Percentiles rank a stretch among this genome's conserved stretches.
These are phyloP conservation scores for Stegana nigrithorax DNA, from an alignment of 2,888 invertebrate species.

Conservation along the genomic window DNA sequence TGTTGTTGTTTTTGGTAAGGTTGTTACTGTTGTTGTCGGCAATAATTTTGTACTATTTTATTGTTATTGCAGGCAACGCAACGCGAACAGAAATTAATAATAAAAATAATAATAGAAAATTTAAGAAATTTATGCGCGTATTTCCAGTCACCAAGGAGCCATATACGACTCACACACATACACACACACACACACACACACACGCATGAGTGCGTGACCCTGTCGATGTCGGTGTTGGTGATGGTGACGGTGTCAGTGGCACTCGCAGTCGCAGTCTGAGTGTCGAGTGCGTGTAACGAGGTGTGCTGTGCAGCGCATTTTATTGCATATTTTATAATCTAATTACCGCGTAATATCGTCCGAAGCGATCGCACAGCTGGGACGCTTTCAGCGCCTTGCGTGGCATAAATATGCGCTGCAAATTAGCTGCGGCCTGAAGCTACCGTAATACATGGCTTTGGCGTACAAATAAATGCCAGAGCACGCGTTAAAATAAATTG, in stretches of 20 bases:
- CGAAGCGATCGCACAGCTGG: conserved; percentile 55
- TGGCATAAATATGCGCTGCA: neutral
- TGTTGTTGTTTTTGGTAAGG: no score
- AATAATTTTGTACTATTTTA: conserved; percentile 3
- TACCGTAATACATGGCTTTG: neutral
- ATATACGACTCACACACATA: neutral
- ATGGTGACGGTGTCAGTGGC: no score
- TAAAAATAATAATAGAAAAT: conserved; percentile 7
- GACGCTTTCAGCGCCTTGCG: conserved; percentile 25
- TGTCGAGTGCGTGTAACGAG: no score
- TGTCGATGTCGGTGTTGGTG: no score
- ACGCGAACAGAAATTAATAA: conserved; percentile 4
- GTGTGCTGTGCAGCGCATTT: conserved; percentile 40
- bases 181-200: no score
- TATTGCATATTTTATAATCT: conserved; percentile 64
- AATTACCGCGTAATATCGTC: conserved; percentile 55
- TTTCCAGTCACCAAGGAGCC: neutral
- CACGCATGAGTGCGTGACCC: conserved; percentile 21
- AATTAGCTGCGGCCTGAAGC: neutral
- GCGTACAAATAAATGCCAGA: neutral
- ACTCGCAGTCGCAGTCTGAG: no score
- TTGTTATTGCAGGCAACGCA: neutral
- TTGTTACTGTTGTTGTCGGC: neutral
- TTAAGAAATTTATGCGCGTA: conserved; percentile 8
- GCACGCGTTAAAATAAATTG: conserved; percentile 13